Percentiles rank a stretch among this genome's conserved stretches.
phyloP scores from a whole-genome alignment of 2,888 invertebrate species.

The Ormyrus labotus region DNA sequence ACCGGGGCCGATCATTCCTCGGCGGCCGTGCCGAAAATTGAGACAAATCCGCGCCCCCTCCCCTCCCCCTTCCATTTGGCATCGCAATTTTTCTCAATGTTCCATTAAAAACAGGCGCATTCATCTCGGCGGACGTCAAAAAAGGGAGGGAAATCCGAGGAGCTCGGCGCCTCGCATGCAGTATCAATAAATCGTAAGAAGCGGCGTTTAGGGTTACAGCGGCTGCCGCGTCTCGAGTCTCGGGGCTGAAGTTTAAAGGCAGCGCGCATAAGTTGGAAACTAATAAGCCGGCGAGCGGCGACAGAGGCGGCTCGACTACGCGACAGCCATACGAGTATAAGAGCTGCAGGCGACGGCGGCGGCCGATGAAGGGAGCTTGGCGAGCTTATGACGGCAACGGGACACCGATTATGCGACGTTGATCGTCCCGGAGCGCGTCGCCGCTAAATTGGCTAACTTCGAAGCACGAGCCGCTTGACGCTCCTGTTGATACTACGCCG shows the following conservation, averaged over 20 bases:
- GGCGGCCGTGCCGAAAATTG: slow-evolving; percentile 48
- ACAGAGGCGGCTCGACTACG: slow-evolving; percentile 54
- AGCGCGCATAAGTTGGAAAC: slow-evolving; percentile 70
- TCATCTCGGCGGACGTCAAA: background rate
- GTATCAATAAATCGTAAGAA: slow-evolving; percentile 55
- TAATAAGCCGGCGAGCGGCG: slow-evolving; percentile 66
- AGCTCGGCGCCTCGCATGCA: slow-evolving; percentile 38
- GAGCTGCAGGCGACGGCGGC: slow-evolving; percentile 49
- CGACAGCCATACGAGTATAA: slow-evolving; percentile 51
- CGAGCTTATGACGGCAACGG: slow-evolving; percentile 63
- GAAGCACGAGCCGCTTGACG: slow-evolving; percentile 59
- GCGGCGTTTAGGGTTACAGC: slow-evolving; percentile 47
- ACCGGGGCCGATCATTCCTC: slow-evolving; percentile 32
- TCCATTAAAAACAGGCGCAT: background rate
- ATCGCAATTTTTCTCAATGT: slow-evolving; percentile 32
- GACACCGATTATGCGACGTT: slow-evolving; percentile 70
- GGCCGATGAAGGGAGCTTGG: slow-evolving; percentile 61
- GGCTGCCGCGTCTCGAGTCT: slow-evolving; percentile 39
- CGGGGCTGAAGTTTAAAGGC: slow-evolving; percentile 62
- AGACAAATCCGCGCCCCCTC: slow-evolving; percentile 45
- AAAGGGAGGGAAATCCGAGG: slow-evolving; percentile 14
- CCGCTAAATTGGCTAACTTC: slow-evolving; percentile 71
- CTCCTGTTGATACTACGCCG: background rate
- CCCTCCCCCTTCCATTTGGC: background rate
- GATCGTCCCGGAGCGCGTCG: slow-evolving; percentile 67